Percentiles rank a stretch among this genome's conserved stretches.
Conservation (phyloP, 2,888 invertebrate species). For the Andrena chrysosceles region DNA sequence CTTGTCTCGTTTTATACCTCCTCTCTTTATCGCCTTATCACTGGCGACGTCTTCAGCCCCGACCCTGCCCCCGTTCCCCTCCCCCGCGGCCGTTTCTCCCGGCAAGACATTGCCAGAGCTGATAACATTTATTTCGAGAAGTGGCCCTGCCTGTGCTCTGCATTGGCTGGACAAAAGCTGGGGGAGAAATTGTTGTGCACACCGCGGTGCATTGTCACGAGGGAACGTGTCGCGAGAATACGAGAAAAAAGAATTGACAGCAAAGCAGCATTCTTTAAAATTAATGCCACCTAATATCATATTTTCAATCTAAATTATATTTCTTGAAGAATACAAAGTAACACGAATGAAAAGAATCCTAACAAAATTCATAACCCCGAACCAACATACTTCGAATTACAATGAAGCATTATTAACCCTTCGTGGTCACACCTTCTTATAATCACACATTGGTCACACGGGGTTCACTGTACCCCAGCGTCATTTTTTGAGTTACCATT, state of each 20-base stretch:
- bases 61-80: conserved; percentile 10
- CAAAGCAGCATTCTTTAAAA: too few species aligned
- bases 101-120: conserved; percentile 66
- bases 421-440: too few species aligned
- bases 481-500: too few species aligned
- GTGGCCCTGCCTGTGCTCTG: conserved; percentile 40
- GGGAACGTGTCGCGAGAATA: background rate
- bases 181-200: conserved; percentile 47
- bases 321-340: too few species aligned
- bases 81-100: conserved; percentile 29
- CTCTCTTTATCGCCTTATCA: conserved; percentile 78
- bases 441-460: too few species aligned
- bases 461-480: too few species aligned
- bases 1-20: conserved; percentile 73
- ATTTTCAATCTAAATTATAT: too few species aligned
- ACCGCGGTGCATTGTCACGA: background rate
- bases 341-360: too few species aligned
- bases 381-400: too few species aligned
- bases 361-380: too few species aligned
- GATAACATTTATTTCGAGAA: conserved; percentile 74
- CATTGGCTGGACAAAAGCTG: conserved; percentile 58
- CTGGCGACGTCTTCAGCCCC: conserved; percentile 71
- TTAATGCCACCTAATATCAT: too few species aligned
- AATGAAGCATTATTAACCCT: too few species aligned
- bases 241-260: background rate